Evolutionary conservation across 2,113 vertebrate species (phyloP).

Genomic region (Ageneiosus marmoratus): DNA sequence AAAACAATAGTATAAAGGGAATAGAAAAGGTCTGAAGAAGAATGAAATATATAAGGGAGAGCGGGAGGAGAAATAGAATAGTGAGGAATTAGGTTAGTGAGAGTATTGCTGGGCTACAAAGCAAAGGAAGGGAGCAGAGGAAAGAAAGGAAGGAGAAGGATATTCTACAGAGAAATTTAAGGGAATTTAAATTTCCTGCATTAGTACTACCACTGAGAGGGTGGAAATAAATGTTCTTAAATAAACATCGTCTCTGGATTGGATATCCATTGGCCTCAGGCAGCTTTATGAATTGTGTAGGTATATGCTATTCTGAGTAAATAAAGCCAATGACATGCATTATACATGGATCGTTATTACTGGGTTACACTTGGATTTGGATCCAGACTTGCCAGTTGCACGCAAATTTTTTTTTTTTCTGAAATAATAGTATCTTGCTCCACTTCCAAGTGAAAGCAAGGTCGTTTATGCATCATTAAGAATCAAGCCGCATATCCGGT

Average conservation of each 20-base stretch:
- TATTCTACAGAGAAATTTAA: conserved; percentile 43
- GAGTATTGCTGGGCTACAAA: conserved; percentile 24
- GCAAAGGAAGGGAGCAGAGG: conserved; percentile 20
- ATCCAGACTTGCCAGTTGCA: conserved; percentile 4
- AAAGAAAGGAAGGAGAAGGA: conserved; percentile 4
- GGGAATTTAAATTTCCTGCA: conserved; percentile 46
- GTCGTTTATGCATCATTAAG: conserved; percentile 60
- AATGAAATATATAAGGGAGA: conserved; percentile 24
- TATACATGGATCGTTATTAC: conserved; percentile 18
- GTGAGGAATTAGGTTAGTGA: conserved; percentile 41
- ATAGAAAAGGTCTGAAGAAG: conserved; percentile 39
- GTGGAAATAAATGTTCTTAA: conserved; percentile 39
- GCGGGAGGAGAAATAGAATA: not conserved
- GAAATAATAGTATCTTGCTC: conserved; percentile 52
- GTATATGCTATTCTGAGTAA: conserved; percentile 26
- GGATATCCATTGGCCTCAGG: conserved; percentile 9
- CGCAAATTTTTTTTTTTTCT: conserved; percentile 15
- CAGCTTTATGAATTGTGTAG: conserved; percentile 35
- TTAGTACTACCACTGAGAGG: conserved; percentile 28
- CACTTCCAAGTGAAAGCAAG: conserved; percentile 62
- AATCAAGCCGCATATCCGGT: conserved; percentile 63
- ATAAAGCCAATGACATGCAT: conserved; percentile 27
- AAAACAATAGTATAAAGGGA: conserved; percentile 22
- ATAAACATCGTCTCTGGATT: conserved; percentile 4
- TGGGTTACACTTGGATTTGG: conserved; percentile 21